Evolutionary conservation across 2,888 invertebrate species (phyloP).

Genomic region (Schizaphis graminum): DNA sequence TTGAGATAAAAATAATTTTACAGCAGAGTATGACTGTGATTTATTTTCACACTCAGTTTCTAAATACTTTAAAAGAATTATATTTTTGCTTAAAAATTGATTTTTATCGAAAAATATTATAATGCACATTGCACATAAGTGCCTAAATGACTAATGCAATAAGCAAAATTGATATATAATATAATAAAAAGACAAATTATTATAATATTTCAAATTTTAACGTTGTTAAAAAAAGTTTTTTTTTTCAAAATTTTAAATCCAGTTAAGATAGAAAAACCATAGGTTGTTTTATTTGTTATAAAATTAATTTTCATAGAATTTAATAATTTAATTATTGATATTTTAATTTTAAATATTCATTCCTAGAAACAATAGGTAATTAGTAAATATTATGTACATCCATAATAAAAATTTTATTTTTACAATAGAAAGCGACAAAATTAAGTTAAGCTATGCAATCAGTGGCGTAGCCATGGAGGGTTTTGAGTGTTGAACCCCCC

Average conservation of each 20-base stretch:
- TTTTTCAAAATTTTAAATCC: background rate
- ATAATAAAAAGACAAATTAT: background rate
- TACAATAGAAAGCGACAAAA: background rate
- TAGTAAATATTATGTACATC: background rate
- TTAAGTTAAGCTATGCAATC: background rate
- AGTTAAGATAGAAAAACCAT: background rate
- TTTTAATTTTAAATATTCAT: background rate
- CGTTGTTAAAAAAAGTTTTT: background rate
- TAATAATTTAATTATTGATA: background rate
- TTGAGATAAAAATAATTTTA: background rate
- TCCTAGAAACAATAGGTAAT: background rate
- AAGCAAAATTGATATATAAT: background rate
- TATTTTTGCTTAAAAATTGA: background rate
- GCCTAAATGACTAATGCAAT: background rate
- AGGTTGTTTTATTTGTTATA: background rate
- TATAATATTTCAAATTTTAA: background rate
- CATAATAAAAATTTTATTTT: background rate
- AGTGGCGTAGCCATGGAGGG: too few relatives aligned
- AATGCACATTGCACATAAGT: background rate
- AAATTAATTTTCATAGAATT: background rate
- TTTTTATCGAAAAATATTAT: background rate
- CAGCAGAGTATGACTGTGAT: rapidly evolving
- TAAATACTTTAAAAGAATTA: background rate
- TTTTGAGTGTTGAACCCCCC: too few relatives aligned
- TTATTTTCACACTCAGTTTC: background rate